A percentile compares a stretch with the other conserved stretches of the same genome.
phyloP scores from a whole-genome alignment of 2,888 invertebrate species.

The Syritta pipiens region DNA sequence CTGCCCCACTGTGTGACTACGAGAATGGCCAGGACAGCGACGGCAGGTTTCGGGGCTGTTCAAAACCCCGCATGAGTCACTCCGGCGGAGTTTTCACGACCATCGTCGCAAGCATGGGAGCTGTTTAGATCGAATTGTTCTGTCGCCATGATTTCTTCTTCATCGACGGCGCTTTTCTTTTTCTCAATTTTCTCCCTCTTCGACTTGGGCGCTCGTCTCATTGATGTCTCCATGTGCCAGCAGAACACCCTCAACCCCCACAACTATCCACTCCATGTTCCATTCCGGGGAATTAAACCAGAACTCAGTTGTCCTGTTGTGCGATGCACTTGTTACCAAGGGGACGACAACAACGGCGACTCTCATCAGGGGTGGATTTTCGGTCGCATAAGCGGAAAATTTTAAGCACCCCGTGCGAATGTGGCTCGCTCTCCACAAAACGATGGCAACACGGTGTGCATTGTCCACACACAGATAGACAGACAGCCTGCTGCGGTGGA shows the following conservation, averaged over 20 bases:
- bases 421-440: constrained; percentile 41
- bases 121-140: constrained; percentile 58
- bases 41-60: too few species aligned
- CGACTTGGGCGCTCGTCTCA: too few species aligned
- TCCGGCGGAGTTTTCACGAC: constrained; percentile 29
- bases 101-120: constrained; percentile 47
- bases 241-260: too few species aligned
- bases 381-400: constrained; percentile 17
- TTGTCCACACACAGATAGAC: too few species aligned
- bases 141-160: constrained; percentile 66
- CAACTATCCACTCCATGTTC: constrained; percentile 8
- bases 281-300: constrained; percentile 22
- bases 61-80: constrained; percentile 57
- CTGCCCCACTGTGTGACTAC: too few species aligned
- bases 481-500: too few species aligned
- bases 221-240: too few species aligned
- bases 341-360: constrained; percentile 20
- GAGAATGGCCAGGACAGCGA: too few species aligned
- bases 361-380: constrained; percentile 19
- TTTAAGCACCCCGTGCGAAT: constrained; percentile 38
- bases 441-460: constrained; percentile 44
- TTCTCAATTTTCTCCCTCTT: too few species aligned
- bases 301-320: constrained; percentile 32
- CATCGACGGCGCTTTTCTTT: constrained; percentile 23
- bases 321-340: constrained; percentile 67